Conservation (phyloP, 2,113 vertebrate genomes). For the Gobius niger region DNA sequence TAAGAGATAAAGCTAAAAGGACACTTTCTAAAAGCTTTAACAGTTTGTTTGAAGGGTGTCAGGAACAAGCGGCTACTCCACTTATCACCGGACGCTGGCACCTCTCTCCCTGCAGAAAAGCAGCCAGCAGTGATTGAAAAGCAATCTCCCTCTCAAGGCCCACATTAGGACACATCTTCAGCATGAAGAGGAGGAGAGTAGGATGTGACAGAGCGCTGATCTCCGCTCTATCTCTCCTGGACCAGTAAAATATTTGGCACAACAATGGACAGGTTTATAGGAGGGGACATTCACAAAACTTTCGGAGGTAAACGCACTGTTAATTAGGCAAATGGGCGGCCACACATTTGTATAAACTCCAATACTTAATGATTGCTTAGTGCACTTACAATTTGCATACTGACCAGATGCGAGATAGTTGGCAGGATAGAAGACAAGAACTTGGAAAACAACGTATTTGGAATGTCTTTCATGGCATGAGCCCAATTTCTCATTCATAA, state of each 20-base stretch:
- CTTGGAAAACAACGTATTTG: no score
- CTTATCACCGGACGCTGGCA: constrained; percentile 62
- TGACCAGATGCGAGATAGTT: neutral
- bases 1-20: constrained; percentile 34
- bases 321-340: constrained; percentile 1
- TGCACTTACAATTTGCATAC: neutral
- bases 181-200: constrained; percentile 41
- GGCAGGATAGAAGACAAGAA: neutral
- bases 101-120: constrained; percentile 59
- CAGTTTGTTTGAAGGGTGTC: constrained; percentile 55
- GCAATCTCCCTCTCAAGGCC: constrained; percentile 51
- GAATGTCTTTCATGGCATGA: no score
- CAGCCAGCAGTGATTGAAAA: constrained; percentile 47
- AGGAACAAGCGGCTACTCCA: constrained; percentile 56
- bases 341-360: neutral
- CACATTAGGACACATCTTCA: constrained; percentile 44
- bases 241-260: constrained; percentile 22
- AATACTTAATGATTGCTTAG: neutral
- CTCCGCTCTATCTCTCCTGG: constrained; percentile 14
- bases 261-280: constrained; percentile 27
- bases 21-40: constrained; percentile 50
- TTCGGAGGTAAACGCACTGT: neutral
- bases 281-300: constrained; percentile 10
- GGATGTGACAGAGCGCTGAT: constrained; percentile 46
- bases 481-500: no score